Evolutionary conservation across 2,888 invertebrate genomes (phyloP), one percentile per base, ranked within the genome.

Genomic region (Campoplex capitator): DNA sequence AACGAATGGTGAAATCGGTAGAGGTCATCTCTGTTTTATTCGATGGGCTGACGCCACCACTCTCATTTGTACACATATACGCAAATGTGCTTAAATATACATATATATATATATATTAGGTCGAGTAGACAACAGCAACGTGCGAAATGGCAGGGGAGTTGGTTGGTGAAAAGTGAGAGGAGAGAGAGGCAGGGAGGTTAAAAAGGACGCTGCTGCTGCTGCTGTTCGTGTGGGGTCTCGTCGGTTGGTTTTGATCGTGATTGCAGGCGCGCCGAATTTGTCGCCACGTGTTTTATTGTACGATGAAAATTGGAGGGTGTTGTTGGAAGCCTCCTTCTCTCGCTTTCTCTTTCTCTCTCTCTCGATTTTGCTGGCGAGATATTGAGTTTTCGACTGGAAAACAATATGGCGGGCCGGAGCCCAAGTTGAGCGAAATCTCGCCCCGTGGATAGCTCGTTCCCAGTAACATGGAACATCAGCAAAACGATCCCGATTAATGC

Each of bases 241-340:
- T 74, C 84, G 88, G 90, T 86, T 90, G 93, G 89, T 92, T 92
- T 92, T 91, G 91, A 92, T 92, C 92, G 91, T 91, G 93, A 93
- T 93, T 92, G 92, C 90, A 88, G 89, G 82, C 90, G 91, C 93
- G 92, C 89, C 91, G 92, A 93, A 94, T 94, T 93, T 93, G 94
- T 93, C 92, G 93, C 92, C 93, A 90, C 92, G 92, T 92, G 92
- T 93, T 93, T 93, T 93, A 93, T 93, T 92, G 92, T 91, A 90
- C 91, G 90, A 90, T 90, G 91, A 92, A 86, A 92, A 93, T 92
- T 91, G 92, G 87, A 89, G 89, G 90, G 90, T 89, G 87, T 76
- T 68, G 62, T 65, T 71, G 62, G 79, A 58, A 48, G 42, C 67
- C 28, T 54, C 45, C 70, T 28, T 79, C 42, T 51, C 42, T 68